Base-by-base conservation (phyloP, 2,113 vertebrate species). In the Callithrix jacchus region DNA sequence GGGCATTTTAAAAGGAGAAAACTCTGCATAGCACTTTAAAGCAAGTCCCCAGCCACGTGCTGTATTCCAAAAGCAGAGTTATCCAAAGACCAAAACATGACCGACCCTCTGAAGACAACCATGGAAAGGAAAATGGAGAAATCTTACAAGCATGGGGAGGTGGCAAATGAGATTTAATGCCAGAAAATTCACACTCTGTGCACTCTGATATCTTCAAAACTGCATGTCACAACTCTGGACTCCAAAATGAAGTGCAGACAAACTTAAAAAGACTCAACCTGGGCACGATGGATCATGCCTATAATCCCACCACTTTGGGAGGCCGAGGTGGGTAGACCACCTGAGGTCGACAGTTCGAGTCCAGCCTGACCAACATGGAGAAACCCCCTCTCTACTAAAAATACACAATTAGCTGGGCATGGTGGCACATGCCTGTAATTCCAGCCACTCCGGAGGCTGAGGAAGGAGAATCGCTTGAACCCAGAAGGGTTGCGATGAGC, bases 1-100 rank as follows among this genome's bases (percentile, higher is more conserved):
- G 8, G 3, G 52, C 40, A 70, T 88, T 89, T 86, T 83, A 94
- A 95, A 95, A 87, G 32, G 83, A 96, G 93, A 95, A 91, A 89
- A 87, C 87, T 85, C 71, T 79, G 12, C 20, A 10, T 3, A 74
- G 73, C 17, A 71, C 87, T 97, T 96, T 45, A 95, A 94, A 87
- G 14, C 49, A 77, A 77, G 52, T 71, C 64, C 77, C 64, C 42
- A 71, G 47, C 84, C 84, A 81, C 9, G 54, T 25, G 47, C 54
- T 74, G 4, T 58, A 66, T 87, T 91, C 82, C 45, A 40, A 92
- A 96, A 84, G 42, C 40, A 52, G 54, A 83, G 81, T 93, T 71
- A 87, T 54, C 49, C 83, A n/a, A 80, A 96, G 93, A 45, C 49
- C 73, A 77, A 92, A 68, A 71, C 30, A 21, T 2, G 37, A 86